phyloP scores from a whole-genome alignment of 2,113 vertebrate species.

The Hippocampus abdominalis region DNA sequence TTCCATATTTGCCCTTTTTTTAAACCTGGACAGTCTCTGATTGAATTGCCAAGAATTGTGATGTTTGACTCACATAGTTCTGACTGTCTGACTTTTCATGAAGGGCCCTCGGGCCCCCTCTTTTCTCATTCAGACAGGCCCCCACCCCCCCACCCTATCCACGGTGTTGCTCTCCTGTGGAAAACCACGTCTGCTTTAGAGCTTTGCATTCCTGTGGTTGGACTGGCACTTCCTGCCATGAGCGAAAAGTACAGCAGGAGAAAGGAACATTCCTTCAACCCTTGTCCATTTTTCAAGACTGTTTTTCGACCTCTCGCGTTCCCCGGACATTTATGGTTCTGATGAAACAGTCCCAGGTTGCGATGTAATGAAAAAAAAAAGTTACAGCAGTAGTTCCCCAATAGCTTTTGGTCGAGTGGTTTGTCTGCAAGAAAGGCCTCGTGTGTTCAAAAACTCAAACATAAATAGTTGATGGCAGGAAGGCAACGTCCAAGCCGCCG shows the following conservation, averaged over 20 bases:
- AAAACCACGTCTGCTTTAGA: conserved; percentile 19
- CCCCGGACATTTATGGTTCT: neutral
- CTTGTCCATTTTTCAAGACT: neutral
- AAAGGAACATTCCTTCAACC: conserved; percentile 8
- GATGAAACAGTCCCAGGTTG: neutral
- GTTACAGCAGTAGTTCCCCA: no score
- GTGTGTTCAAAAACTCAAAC: no score
- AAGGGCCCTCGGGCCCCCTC: neutral
- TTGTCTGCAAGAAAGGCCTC: no score
- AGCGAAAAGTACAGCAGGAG: conserved; percentile 1
- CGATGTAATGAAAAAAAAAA: no score
- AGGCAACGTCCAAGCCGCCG: no score
- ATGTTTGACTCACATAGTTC: conserved; percentile 2
- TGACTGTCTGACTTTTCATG: neutral
- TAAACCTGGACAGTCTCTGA: neutral
- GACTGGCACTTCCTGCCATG: conserved; percentile 23
- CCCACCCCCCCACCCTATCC: neutral
- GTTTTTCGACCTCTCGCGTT: neutral
- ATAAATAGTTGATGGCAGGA: no score
- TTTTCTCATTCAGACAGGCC: conserved; percentile 8
- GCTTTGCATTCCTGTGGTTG: conserved; percentile 21
- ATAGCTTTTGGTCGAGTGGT: no score
- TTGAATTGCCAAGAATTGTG: neutral
- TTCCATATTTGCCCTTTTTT: neutral
- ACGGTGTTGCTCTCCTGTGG: conserved; percentile 7